These are phyloP conservation scores for Aphelocoma coerulescens DNA, from an alignment of 2,113 vertebrate genomes.

Conservation along the genomic window DNA sequence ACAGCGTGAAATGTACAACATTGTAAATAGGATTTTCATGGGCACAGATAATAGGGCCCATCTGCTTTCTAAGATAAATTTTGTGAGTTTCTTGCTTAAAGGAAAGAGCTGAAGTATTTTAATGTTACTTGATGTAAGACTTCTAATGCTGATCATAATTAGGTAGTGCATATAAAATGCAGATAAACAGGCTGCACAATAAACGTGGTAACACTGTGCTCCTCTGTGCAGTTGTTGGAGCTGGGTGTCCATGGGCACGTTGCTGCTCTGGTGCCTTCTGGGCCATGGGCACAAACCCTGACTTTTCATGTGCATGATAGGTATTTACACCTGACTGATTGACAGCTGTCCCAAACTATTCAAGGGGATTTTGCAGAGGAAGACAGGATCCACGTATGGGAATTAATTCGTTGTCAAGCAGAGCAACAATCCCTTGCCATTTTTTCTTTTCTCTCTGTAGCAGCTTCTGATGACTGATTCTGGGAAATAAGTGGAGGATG, in stretches of 20 bases:
- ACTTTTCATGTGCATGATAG: background rate
- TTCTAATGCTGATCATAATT: constrained; percentile 1
- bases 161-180: background rate
- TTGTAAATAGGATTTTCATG: constrained; percentile 80
- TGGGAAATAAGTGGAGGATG: background rate
- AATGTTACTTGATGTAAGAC: constrained; percentile 18
- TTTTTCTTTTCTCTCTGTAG: background rate
- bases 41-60: constrained; percentile 74
- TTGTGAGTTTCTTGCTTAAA: constrained; percentile 57
- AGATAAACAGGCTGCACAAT: background rate
- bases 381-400: background rate
- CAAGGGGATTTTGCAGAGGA: background rate
- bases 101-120: constrained; percentile 36
- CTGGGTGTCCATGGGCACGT: rapidly evolving
- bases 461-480: background rate
- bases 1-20: constrained; percentile 77
- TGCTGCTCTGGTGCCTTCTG: background rate
- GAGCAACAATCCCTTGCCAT: background rate
- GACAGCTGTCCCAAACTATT: background rate
- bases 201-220: background rate
- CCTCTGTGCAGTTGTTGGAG: background rate
- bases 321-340: constrained; percentile 24
- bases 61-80: constrained; percentile 74
- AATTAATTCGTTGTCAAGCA: background rate
- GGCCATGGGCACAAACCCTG: background rate